Conservation (phyloP, 2,113 vertebrate species). For the Ploceus nigricollis region DNA sequence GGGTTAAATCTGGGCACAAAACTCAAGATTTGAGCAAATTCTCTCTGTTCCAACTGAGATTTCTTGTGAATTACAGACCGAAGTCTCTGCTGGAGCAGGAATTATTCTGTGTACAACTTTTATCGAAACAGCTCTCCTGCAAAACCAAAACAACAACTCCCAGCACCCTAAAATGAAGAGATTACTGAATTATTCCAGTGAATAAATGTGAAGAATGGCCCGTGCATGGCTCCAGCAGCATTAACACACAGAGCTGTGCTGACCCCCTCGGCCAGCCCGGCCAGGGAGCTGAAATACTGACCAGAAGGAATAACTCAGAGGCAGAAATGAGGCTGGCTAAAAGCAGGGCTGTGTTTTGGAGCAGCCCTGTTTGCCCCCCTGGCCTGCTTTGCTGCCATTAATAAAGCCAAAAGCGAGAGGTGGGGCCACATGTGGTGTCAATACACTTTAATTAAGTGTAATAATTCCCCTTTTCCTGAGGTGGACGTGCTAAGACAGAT, state of each 20-base stretch:
- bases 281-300: not conserved
- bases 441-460: slow-evolving; percentile 88
- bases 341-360: slow-evolving; percentile 4
- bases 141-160: not conserved
- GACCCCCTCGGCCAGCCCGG: not conserved
- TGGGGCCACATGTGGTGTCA: slow-evolving; percentile 84
- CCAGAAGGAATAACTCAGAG: not conserved
- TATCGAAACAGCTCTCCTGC: not conserved
- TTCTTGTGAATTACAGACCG: accelerated
- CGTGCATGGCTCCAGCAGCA: not conserved
- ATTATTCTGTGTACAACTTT: not conserved
- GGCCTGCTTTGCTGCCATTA: slow-evolving; percentile 64
- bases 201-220: not conserved
- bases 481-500: slow-evolving; percentile 75
- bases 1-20: not conserved
- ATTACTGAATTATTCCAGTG: not conserved
- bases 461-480: slow-evolving; percentile 85
- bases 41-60: not conserved
- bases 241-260: not conserved
- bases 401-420: slow-evolving; percentile 66
- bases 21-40: not conserved
- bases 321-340: not conserved
- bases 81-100: not conserved
- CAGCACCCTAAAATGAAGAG: not conserved
- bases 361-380: not conserved